These are phyloP conservation scores for Aphis craccivora DNA, from an alignment of 1,140 invertebrate genomes.

Conservation along the genomic window DNA sequence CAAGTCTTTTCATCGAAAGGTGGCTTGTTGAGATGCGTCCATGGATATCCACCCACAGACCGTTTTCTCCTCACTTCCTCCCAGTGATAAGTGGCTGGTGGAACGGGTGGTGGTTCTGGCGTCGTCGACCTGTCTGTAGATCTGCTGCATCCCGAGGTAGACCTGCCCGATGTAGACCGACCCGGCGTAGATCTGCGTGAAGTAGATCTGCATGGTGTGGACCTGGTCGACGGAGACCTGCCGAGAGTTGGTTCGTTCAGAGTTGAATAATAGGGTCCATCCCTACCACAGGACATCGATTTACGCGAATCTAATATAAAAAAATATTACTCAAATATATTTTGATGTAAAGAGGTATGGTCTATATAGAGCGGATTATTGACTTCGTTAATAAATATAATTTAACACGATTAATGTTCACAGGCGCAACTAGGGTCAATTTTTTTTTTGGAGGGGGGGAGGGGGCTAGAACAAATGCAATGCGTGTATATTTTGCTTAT, in stretches of 20 bases:
- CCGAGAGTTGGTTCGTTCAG: neutral
- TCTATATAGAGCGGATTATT: neutral
- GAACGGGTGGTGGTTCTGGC: constrained; percentile 62
- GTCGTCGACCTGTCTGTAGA: constrained; percentile 21
- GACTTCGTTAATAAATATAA: neutral
- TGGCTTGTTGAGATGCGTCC: constrained; percentile 65
- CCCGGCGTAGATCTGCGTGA: neutral
- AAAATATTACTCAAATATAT: neutral
- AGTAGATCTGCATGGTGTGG: neutral
- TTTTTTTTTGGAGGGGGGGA: too few species aligned
- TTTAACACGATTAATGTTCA: neutral
- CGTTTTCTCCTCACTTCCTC: constrained; percentile 64
- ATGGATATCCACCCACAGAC: constrained; percentile 64
- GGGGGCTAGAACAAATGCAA: too few species aligned
- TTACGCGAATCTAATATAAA: neutral
- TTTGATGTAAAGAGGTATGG: neutral
- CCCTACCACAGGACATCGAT: neutral
- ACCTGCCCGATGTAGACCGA: neutral
- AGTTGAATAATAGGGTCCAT: neutral
- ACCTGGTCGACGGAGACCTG: neutral
- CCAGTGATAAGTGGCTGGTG: constrained; percentile 65
- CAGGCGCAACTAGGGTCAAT: too few species aligned
- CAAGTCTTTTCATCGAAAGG: constrained; percentile 59
- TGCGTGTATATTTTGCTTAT: too few species aligned
- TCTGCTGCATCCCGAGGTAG: neutral